These are phyloP conservation scores for Chelmon rostratus DNA, from an alignment of 2,797 vertebrate species.

Conservation along the genomic window DNA sequence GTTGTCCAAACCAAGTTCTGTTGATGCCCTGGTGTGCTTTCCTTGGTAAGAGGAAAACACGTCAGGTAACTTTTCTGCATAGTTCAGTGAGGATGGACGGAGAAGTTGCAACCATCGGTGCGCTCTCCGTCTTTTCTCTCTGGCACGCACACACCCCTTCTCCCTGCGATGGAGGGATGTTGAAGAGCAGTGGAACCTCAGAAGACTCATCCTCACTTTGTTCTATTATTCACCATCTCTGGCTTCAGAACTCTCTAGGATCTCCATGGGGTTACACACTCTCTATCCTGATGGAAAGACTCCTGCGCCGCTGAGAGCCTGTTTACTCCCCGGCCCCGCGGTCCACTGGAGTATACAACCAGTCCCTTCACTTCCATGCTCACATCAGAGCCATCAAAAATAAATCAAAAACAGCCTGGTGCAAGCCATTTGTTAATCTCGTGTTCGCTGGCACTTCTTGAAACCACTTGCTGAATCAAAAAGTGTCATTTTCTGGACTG, in stretches of 20 bases:
- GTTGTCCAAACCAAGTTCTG: constrained; percentile 43
- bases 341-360: constrained; percentile 64
- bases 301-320: constrained; percentile 69
- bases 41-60: constrained; percentile 22
- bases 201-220: constrained; percentile 88
- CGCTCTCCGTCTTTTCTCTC: constrained; percentile 42
- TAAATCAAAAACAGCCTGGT: constrained; percentile 73
- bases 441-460: constrained; percentile 63
- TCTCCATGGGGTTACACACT: constrained; percentile 77
- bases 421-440: constrained; percentile 77
- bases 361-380: constrained; percentile 68
- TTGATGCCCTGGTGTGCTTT: constrained; percentile 14
- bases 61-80: constrained; percentile 53
- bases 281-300: constrained; percentile 78
- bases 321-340: constrained; percentile 72
- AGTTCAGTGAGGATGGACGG: constrained; percentile 49
- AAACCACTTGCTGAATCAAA: constrained; percentile 54
- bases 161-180: constrained; percentile 74
- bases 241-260: constrained; percentile 86
- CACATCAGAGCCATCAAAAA: constrained; percentile 77
- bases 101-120: constrained; percentile 58
- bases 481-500: constrained; percentile 38
- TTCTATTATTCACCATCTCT: constrained; percentile 90
- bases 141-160: constrained; percentile 44
- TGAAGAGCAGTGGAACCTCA: constrained; percentile 85